These are phyloP conservation scores for Galleria mellonella DNA, from an alignment of 1,140 invertebrate genomes.

Conservation along the genomic window DNA sequence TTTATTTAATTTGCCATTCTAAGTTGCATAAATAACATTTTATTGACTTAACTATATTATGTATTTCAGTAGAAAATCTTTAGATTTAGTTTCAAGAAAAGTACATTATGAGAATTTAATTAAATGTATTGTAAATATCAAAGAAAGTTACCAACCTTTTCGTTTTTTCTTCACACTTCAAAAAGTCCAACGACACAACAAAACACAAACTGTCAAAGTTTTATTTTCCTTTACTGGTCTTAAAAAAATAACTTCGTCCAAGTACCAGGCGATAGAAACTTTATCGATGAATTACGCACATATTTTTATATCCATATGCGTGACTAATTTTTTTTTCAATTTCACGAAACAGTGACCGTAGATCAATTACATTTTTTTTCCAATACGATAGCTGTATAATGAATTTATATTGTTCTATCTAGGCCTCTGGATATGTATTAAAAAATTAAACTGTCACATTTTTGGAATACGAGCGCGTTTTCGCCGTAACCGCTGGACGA, in stretches of 20 bases:
- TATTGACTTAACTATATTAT: too few relatives aligned
- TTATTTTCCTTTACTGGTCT: background rate
- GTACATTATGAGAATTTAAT: too few relatives aligned
- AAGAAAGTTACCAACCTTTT: background rate
- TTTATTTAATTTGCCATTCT: too few relatives aligned
- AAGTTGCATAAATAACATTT: too few relatives aligned
- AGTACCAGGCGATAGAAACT: background rate
- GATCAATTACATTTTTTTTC: slow-evolving; percentile 23
- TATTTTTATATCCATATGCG: slow-evolving; percentile 33
- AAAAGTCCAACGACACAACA: slow-evolving; percentile 1
- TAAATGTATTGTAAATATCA: too few relatives aligned
- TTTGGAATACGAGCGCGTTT: slow-evolving; percentile 26
- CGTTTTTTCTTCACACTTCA: background rate
- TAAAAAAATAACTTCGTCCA: background rate
- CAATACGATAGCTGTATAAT: background rate
- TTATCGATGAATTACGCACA: slow-evolving; percentile 34
- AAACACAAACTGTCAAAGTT: background rate
- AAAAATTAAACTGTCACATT: slow-evolving; percentile 34
- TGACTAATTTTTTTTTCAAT: slow-evolving; percentile 42
- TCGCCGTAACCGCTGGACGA: slow-evolving; percentile 7
- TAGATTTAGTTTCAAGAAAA: too few relatives aligned
- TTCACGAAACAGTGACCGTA: slow-evolving; percentile 32
- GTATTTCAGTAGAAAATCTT: too few relatives aligned
- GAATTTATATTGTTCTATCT: too few relatives aligned
- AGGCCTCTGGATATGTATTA: background rate